phyloP scores from a whole-genome alignment of 23 tunicate genomes.

The Trididemnum clinides region DNA sequence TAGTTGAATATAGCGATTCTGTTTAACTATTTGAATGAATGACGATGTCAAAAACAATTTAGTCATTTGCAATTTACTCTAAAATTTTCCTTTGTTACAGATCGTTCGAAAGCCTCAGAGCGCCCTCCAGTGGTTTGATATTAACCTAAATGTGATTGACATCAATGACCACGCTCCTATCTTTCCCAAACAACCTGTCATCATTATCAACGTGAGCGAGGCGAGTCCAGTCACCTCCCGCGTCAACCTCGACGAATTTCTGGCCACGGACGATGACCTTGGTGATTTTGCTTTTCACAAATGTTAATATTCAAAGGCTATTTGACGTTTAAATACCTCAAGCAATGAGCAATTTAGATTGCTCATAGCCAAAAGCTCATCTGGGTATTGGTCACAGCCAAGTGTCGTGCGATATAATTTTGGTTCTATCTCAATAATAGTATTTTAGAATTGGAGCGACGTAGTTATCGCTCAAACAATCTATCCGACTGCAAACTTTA shows the following conservation, averaged over 20 bases:
- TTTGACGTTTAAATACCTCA: too few relatives aligned
- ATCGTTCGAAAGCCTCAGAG: conserved; percentile 55
- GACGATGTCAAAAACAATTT: background rate
- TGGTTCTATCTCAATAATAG: too few relatives aligned
- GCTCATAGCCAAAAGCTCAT: too few relatives aligned
- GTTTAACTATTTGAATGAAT: background rate
- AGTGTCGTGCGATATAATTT: too few relatives aligned
- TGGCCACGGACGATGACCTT: conserved; percentile 74
- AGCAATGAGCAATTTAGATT: too few relatives aligned
- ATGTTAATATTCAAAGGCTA: too few relatives aligned
- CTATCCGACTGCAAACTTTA: too few relatives aligned
- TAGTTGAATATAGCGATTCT: background rate
- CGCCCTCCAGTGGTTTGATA: conserved; percentile 44
- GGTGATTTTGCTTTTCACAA: too few relatives aligned
- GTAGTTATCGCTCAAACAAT: too few relatives aligned
- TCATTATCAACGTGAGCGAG: conserved; percentile 70
- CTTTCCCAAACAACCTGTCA: conserved; percentile 40
- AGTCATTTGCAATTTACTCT: too few relatives aligned
- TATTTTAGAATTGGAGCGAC: too few relatives aligned
- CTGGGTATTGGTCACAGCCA: too few relatives aligned
- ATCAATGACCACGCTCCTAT: conserved; percentile 76
- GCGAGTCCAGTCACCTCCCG: conserved; percentile 18
- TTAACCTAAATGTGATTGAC: conserved; percentile 61
- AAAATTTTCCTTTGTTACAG: background rate
- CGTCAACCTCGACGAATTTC: conserved; percentile 47